phyloP scores from a whole-genome alignment of 2,113 vertebrate genomes.

The Tyto alba region DNA sequence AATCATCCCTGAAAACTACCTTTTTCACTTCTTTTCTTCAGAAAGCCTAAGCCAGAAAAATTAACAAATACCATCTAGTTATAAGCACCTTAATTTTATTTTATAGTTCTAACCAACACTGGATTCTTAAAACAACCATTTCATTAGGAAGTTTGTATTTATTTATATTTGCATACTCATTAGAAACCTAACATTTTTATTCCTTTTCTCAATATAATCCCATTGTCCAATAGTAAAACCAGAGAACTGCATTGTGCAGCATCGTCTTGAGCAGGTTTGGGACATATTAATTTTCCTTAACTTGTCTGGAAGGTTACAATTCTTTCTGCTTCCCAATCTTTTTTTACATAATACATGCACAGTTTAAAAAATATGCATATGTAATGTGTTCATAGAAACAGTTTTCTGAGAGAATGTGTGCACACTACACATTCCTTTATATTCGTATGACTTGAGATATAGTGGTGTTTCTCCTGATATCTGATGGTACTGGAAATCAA shows the following conservation, averaged over 20 bases:
- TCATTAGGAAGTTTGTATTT: not conserved
- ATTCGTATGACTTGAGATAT: not conserved
- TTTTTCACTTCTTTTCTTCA: not conserved
- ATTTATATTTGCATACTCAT: not conserved
- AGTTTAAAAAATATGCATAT: not conserved
- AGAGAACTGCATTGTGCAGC: not conserved
- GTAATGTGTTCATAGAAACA: not conserved
- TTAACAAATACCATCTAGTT: not conserved
- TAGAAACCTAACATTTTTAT: not conserved
- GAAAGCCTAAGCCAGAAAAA: not conserved
- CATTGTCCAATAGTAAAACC: not conserved
- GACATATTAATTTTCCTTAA: not conserved
- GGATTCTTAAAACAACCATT: not conserved
- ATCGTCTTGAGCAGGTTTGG: not conserved
- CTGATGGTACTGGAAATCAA: not conserved
- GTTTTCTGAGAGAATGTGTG: not conserved
- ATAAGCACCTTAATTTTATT: not conserved
- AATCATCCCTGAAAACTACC: not conserved
- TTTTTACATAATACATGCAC: not conserved
- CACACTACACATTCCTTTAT: not conserved
- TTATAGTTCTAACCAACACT: not conserved
- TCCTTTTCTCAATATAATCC: not conserved
- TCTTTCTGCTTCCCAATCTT: not conserved
- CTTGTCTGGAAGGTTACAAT: not conserved
- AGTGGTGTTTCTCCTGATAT: not conserved